Evolutionary conservation across 1,140 invertebrate genomes (phyloP), one percentile per base, ranked within the genome.

Genomic region (Cyphomyrmex costatus): DNA sequence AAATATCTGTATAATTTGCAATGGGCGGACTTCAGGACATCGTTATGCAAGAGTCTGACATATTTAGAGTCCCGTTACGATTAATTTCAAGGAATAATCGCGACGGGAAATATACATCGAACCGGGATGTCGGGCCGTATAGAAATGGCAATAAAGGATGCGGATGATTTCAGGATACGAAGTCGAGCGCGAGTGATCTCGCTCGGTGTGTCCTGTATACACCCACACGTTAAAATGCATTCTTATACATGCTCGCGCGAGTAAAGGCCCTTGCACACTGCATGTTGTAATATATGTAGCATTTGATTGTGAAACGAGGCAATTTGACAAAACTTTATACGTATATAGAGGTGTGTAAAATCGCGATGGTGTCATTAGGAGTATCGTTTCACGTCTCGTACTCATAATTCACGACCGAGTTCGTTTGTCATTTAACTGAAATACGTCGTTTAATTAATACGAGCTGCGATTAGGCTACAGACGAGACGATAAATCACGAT

Each of bases 131-230:
- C 36, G 5, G 33, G 8, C 21, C 58, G 10, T 42, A 36, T 19
- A 36, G 36, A 77, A 42, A 21, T n/a, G 42, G 58, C 58, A 21
- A 51, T 51, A 27, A 77, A 77, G 36, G 42, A 51, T 46, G 76
- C 42, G 16, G 76, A 46, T 36, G 73, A 76, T 53, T 49, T 46
- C 42, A 21, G 19, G 24, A 65, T 79, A 51, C 60, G n/a, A 65
- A 36, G 24, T 30, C 76, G 60, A 61, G 56, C 56, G 21, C 53
- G 4, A 60, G 73, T 36, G 74, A 46, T 78, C 74, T 49, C 74
- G 74, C n/a, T n/a, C 56, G 33, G 36, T 42, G 27, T 65, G 76
- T 51, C 27, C 24, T n/a, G n/a, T 24, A n/a, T n/a, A 79, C 60
- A 51, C 76, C 42, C 60, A 51, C 60, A 36, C 24, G 36, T 42